Conservation (phyloP, 2,797 vertebrate genomes). For the Moxostoma hubbsi region DNA sequence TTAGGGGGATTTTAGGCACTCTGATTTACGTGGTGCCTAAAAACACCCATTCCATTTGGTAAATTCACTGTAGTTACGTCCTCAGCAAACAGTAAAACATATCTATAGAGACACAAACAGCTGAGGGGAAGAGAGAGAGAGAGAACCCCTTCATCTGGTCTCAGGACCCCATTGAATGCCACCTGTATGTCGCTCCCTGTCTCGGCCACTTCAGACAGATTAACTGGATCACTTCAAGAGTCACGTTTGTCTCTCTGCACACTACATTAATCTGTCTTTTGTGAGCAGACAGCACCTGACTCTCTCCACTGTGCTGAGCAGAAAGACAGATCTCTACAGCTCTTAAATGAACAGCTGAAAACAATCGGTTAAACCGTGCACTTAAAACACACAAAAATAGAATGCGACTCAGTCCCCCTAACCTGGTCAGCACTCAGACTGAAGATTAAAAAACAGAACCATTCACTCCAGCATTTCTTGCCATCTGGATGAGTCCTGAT, state of each 20-base stretch:
- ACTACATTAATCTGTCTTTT: not conserved
- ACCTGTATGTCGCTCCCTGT: not conserved
- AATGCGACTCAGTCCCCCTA: not conserved
- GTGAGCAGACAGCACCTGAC: not conserved
- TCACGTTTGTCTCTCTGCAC: not conserved
- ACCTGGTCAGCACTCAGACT: not conserved
- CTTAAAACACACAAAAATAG: not conserved
- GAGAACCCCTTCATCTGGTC: not conserved
- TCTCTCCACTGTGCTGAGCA: not conserved
- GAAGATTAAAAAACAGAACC: not conserved
- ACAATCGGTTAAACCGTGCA: not conserved
- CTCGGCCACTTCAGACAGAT: conserved; percentile 16
- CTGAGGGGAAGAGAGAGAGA: not conserved
- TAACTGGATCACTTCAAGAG: conserved; percentile 18
- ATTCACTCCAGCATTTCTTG: not conserved
- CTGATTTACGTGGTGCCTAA: not conserved
- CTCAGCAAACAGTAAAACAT: not conserved
- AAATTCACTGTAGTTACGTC: not conserved
- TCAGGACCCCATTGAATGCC: not conserved
- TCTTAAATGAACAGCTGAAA: not conserved
- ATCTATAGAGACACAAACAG: not conserved
- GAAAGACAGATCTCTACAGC: not conserved
- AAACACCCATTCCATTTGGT: not conserved
- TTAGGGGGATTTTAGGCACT: not conserved
- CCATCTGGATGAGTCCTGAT: conserved; percentile 1